A percentile compares a stretch with the other conserved stretches of the same genome.
Conservation (phyloP, 2,888 invertebrate species). For the Yponomeuta evonymella region DNA sequence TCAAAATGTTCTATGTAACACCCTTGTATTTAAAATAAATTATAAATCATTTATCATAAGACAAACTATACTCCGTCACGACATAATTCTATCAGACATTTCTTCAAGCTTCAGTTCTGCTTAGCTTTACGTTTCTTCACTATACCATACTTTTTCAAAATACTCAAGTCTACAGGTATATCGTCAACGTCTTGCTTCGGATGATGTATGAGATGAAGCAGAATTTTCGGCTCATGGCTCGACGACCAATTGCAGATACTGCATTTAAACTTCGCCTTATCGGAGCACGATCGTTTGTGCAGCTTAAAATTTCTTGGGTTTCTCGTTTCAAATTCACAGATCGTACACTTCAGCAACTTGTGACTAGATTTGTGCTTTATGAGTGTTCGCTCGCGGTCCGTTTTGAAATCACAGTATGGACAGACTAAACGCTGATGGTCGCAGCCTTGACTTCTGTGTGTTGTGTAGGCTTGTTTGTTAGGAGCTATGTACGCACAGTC, state of each 20-base stretch:
- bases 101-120: too few species aligned
- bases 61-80: too few species aligned
- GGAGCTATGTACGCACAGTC: slow-evolving; percentile 15
- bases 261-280: slow-evolving; percentile 36
- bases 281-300: slow-evolving; percentile 15
- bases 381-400: not conserved
- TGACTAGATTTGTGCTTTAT: not conserved
- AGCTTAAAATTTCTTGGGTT: slow-evolving; percentile 15
- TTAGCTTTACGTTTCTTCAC: not conserved
- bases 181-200: slow-evolving; percentile 45
- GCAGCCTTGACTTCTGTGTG: not conserved
- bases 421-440: not conserved
- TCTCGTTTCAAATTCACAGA: slow-evolving; percentile 19
- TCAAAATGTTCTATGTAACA: too few species aligned
- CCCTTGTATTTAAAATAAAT: too few species aligned
- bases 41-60: too few species aligned
- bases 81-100: too few species aligned
- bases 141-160: slow-evolving; percentile 33
- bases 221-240: slow-evolving; percentile 33
- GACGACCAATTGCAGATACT: slow-evolving; percentile 43
- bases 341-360: not conserved
- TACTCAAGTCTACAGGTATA: slow-evolving; percentile 35
- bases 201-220: slow-evolving; percentile 61
- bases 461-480: not conserved
- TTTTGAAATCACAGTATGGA: not conserved